Base-by-base conservation (phyloP, 2,113 vertebrate species). In the Sander lucioperca region DNA sequence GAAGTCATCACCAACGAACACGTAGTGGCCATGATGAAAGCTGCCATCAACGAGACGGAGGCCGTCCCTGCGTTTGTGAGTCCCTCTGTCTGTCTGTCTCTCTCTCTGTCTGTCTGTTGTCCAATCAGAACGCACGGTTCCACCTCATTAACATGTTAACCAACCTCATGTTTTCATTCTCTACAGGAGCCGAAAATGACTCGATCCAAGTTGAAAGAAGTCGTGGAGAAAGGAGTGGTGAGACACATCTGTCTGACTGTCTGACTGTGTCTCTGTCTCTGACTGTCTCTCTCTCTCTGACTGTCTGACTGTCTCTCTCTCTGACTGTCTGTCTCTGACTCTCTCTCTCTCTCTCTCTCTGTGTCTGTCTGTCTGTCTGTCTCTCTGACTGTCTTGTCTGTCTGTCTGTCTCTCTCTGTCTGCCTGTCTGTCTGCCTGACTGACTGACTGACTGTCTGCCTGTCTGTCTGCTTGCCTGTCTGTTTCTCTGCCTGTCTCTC, bases 11-110 rank as follows among this genome's bases (percentile, higher is more conserved):
- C 98, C 3, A 99, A 99, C 0, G 98, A 99, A 23, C 98, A 99
- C 0, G 98, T 99, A 3, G 98, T 99, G 66, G 98, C 98, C 64
- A 99, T 99, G 98, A 98, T 99, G 97, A 99, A 99, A 87, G 98
- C 98, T 3, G 98, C 98, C 67, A 99, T 99, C 89, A 97, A 96
- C 2, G 97, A 99, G 83, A 98, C 97, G 0, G 96, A 99, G 57
- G 96, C 97, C 2, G 90, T 96, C 45, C 97, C 97, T 3, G 64
- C 97, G 13, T 99, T 99, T 94, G 98, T 99, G 86, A 98, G 98
- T 98, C 47, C 53, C 5, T 12, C n/a, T 30, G 30, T 30, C 30
- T 30, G 30, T 30, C 30, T 30, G 30, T 30, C 30, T 3, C 2
- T 30, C 2, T 5, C 4, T 30, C 30, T 30, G 6, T n/a, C 6